Conservation (phyloP, 2,113 vertebrate genomes). For the Formicarius rufipectus region DNA sequence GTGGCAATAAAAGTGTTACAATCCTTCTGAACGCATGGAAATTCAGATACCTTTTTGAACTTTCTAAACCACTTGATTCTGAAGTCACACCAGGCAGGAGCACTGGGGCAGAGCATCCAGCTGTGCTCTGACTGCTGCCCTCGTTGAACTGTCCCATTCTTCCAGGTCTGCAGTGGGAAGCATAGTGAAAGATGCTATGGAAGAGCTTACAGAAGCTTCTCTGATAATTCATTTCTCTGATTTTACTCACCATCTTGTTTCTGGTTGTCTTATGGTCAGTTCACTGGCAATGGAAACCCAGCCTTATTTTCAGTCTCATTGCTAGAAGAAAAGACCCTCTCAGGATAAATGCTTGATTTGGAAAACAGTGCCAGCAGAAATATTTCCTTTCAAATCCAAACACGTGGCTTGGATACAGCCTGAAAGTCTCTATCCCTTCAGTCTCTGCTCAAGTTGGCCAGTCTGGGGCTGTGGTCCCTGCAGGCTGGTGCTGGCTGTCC, state of each 20-base stretch:
- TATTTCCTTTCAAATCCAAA: not conserved
- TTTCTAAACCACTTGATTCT: not conserved
- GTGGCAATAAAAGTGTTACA: not conserved
- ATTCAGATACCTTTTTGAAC: not conserved
- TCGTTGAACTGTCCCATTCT: not conserved
- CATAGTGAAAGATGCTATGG: not conserved
- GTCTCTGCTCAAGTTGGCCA: not conserved
- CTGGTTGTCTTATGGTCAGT: not conserved
- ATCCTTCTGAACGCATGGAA: not conserved
- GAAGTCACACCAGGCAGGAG: not conserved
- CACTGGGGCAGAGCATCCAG: fast-evolving
- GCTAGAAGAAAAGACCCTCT: not conserved
- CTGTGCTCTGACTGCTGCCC: not conserved
- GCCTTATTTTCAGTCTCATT: not conserved
- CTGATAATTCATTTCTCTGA: not conserved
- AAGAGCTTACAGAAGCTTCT: not conserved
- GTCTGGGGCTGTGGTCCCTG: not conserved
- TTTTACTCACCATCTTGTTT: not conserved
- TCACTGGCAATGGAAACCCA: not conserved
- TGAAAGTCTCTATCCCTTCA: not conserved
- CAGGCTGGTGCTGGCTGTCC: not conserved
- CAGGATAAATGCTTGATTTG: not conserved
- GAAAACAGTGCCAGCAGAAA: not conserved
- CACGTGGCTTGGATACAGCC: fast-evolving
- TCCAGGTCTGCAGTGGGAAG: not conserved